Evolutionary conservation across 1,140 invertebrate species (phyloP).

Genomic region (Cecropterus lyciades): DNA sequence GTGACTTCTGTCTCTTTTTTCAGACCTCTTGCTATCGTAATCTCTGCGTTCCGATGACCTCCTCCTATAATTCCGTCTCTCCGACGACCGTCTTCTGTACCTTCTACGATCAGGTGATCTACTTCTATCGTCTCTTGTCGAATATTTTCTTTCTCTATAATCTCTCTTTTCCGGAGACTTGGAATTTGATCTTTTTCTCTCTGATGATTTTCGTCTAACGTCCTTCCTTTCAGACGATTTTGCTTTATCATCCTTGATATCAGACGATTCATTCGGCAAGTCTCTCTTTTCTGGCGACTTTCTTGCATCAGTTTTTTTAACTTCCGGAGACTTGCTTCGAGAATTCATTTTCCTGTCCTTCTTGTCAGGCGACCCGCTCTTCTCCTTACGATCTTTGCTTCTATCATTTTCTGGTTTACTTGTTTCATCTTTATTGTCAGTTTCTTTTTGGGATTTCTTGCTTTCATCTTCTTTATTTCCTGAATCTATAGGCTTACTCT

Average conservation of each 20-base stretch:
- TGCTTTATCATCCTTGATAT: not conserved
- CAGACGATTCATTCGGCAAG: not conserved
- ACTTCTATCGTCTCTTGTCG: slow-evolving; percentile 22
- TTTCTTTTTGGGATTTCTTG: slow-evolving; percentile 4
- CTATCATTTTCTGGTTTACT: not conserved
- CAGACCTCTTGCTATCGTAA: not conserved
- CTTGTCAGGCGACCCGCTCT: not conserved
- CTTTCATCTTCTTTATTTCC: not conserved
- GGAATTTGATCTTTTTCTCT: slow-evolving; percentile 9
- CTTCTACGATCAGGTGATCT: slow-evolving; percentile 24
- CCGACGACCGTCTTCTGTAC: slow-evolving; percentile 2
- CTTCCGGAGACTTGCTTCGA: slow-evolving; percentile 5
- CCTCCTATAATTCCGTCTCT: not conserved
- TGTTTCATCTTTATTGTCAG: not conserved
- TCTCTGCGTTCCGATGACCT: not conserved
- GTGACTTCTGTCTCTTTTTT: slow-evolving; percentile 11
- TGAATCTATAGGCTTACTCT: slow-evolving; percentile 11
- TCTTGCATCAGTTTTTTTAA: not conserved
- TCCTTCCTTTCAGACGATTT: slow-evolving; percentile 6
- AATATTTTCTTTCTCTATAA: slow-evolving; percentile 20
- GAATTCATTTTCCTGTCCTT: slow-evolving; percentile 1
- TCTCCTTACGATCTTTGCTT: not conserved
- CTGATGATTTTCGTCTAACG: not conserved
- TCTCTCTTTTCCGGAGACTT: slow-evolving; percentile 1
- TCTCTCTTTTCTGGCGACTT: not conserved